Base-by-base conservation (phyloP, 2,113 vertebrate genomes). In the Chloroceryle aenea region DNA sequence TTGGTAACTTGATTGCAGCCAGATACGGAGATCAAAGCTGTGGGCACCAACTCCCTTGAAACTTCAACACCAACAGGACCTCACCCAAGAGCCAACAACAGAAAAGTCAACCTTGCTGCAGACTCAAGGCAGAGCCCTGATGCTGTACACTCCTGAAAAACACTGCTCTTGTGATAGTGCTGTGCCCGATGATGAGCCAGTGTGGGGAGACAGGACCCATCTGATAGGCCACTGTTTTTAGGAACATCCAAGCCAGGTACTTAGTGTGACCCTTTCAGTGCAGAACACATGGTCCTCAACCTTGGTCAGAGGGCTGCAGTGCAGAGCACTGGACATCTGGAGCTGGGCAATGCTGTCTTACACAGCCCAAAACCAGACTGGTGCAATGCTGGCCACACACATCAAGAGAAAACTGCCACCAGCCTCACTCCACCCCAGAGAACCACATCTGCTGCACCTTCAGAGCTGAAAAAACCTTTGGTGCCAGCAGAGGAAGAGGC, bases 171-270 rank as follows among this genome's bases (percentile, higher is more conserved):
- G 17, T 32, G 52, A 53, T 2, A 27, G 43, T 5, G 14, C 42
- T 75, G 50, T 66, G 34, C 4, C 32, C 0, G 0, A 32, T 14
- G 67, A 78, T 14, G 72, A 82, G 61, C 25, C 30, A 21, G 19
- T 0, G 1, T 10, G 48, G 12, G 29, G 27, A 58, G 64, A 42
- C 15, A 27, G 77, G n/a, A 78, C 30, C 22, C 43, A 68, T 7
- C 2, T 36, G 55, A 77, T 0, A 45, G 45, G 23, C 1, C 29
- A 9, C 4, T 6, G 2, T 2, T 77, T 77, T 38, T 27, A 78
- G 74, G 14, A 43, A 53, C 1, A 1, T 12, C 61, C 55, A 80
- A 81, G 25, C n/a, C 48, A 66, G 21, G 27, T 12, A 32, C 16
- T 25, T 36, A 36, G 50, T 12, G 34, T 8, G 19, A 7, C 43